Evolutionary conservation across 2,888 invertebrate species (phyloP).

Genomic region (Cancer borealis): DNA sequence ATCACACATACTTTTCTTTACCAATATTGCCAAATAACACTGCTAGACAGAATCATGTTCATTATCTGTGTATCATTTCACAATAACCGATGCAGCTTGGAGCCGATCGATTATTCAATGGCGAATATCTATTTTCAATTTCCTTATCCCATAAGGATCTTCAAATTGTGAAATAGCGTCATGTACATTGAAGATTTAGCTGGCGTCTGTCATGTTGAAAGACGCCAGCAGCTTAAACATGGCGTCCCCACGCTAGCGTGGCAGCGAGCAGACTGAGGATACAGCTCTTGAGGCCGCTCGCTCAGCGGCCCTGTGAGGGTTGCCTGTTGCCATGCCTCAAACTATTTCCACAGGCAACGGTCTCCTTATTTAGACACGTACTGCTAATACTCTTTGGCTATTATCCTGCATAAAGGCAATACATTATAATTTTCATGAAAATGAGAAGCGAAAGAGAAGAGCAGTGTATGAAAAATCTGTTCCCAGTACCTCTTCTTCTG

Average conservation of each 20-base stretch:
- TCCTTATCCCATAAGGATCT: conserved; percentile 54
- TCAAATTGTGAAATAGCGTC: conserved; percentile 47
- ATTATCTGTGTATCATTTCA: conserved; percentile 67
- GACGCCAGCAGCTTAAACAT: conserved; percentile 54
- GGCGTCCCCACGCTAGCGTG: conserved; percentile 48
- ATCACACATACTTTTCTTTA: conserved; percentile 66
- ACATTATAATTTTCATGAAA: not conserved
- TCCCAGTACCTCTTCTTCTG: conserved; percentile 45
- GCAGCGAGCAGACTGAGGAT: conserved; percentile 65
- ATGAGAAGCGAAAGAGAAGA: not conserved
- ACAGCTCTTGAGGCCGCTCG: not conserved
- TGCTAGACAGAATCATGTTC: conserved; percentile 53
- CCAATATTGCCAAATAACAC: conserved; percentile 71
- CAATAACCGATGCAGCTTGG: conserved; percentile 60
- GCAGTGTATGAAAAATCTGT: conserved; percentile 32
- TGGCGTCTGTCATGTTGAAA: conserved; percentile 65
- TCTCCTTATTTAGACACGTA: not conserved
- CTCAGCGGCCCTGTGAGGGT: conserved; percentile 54
- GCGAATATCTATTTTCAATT: not conserved
- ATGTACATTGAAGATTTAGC: not conserved
- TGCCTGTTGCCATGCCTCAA: conserved; percentile 62
- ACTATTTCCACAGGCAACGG: conserved; percentile 37
- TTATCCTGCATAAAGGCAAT: not conserved
- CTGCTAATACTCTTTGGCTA: not conserved
- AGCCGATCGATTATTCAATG: conserved; percentile 51